Evolutionary conservation across 2,113 vertebrate species (phyloP), one percentile per base, ranked within the genome.

Genomic region (Siniperca knerii): DNA sequence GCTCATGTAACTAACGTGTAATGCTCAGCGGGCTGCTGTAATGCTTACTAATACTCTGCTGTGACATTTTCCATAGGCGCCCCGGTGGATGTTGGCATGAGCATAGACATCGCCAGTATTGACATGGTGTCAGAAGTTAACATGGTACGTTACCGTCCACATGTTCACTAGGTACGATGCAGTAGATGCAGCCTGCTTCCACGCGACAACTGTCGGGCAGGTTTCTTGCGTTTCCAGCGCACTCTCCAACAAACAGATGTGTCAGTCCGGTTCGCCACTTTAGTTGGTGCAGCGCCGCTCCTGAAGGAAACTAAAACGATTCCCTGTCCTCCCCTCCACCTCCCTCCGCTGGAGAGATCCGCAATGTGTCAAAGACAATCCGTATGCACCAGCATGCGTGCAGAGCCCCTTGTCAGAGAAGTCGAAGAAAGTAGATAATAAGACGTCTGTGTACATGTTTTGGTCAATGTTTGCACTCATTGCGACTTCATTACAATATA

Each of bases 111-210:
- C 78, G 95, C 97, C 92, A 97, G 97, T 83, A 98, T 98, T 70
- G 97, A 99, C 87, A 97, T 97, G 97, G 97, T 98, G 82, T 98
- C 97, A 9, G 97, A 99, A 95, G 97, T 98, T 91, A 99, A 98
- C 94, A 98, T 97, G 97, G 98, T 99, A 93, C 98, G 97, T 98
- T 84, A 1, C 23, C 29, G 23, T 92, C 12, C 50, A 9, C 61
- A 4, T 13, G 10, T 18, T 60, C 40, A n/a, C 35, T 65, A 4
- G n/a, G 15, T 35, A 40, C 23, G 37, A 37, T 68, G 83, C 77
- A 11, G 64, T 48, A 29, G 5, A 40, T 1, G 6, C 8, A 40
- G 29, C 4, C n/a, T 50, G 20, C 69, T 7, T 55, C 69, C 71
- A 60, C n/a, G 69, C 52, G 68, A 42, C 69, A 21, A 9, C 16